Base-by-base conservation (phyloP, 1,140 invertebrate genomes). In the Mycetomoellerius zeteki region DNA sequence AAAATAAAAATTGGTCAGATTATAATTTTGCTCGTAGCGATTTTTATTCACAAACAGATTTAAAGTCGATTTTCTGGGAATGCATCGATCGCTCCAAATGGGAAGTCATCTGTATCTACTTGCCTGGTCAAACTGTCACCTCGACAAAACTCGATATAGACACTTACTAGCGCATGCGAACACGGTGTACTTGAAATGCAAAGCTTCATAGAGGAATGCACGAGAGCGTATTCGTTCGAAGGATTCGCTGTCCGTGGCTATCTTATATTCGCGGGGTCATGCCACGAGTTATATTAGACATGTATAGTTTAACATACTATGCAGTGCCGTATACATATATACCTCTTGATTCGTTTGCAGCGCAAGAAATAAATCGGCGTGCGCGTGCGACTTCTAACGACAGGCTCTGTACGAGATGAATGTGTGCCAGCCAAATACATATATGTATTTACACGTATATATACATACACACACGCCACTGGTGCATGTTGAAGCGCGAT, bases 401-500 rank as follows among this genome's bases (percentile, higher is more conserved):
- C 75, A 58, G 64, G 75, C 85, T 60, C 62, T 81, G 50, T 50
- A 64, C 67, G 71, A 54, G 52, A 88, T 47, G 56, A 62, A 88
- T 86, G 73, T 85, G 47, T 54, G n/a, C 27, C 54, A 72, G 43
- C 65, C 54, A 76, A 65, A 76, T 30, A n/a, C 14, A 43, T 52
- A 54, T 54, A 52, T 50, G 16, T 62, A 73, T 21, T 21, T 16
- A 72, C 50, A 73, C 52, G 6, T 73, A 73, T 81, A 81, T 54
- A 76, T 43, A 73, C 14, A 75, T 8, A 75, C 37, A 64, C 19
- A 73, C 30, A 69, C 52, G 30, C 24, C n/a, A 80, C 37, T 50
- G 52, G 37, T 91, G 90, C 90, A 91, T 88, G 90, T 88, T 91
- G 54, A 89, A 27, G 93, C 92, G 93, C 89, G 92, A 94, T 93